These are phyloP conservation scores for Nannoperca australis DNA, from an alignment of 2,797 vertebrate genomes.

Conservation along the genomic window DNA sequence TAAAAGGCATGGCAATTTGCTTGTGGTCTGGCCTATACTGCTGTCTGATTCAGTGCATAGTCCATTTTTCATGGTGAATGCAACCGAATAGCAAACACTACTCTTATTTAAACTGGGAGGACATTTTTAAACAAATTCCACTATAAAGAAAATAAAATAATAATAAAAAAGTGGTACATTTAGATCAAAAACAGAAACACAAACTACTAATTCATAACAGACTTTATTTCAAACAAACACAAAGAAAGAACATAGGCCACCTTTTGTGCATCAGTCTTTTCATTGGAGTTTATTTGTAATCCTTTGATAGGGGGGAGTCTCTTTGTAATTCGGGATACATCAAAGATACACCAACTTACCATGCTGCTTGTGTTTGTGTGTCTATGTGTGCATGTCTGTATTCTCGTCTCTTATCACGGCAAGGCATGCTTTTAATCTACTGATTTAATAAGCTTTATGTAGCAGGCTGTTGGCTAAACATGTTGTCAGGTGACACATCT, in stretches of 20 bases:
- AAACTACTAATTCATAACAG: conserved; percentile 60
- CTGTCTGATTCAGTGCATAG: conserved; percentile 61
- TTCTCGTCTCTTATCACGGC: conserved; percentile 63
- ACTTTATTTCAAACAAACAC: conserved; percentile 58
- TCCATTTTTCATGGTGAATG: conserved; percentile 59
- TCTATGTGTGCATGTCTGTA: conserved; percentile 44
- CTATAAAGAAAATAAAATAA: conserved; percentile 2
- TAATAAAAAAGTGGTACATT: conserved; percentile 31
- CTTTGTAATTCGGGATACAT: conserved; percentile 76
- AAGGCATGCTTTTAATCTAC: conserved; percentile 58
- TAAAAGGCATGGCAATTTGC: conserved; percentile 81
- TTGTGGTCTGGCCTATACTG: conserved; percentile 62
- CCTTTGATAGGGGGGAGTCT: conserved; percentile 75
- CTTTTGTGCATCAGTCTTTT: conserved; percentile 67
- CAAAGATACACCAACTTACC: conserved; percentile 76
- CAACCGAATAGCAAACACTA: conserved; percentile 19
- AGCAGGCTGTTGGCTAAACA: conserved; percentile 65
- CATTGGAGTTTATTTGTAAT: conserved; percentile 78
- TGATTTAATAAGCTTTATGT: conserved; percentile 73
- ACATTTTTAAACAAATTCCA: conserved; percentile 37
- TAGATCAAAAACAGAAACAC: conserved; percentile 62
- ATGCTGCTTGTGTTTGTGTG: conserved; percentile 73
- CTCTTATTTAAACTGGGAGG: conserved; percentile 18
- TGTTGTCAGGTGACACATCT: conserved; percentile 36
- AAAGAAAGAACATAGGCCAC: conserved; percentile 56